Conservation (phyloP, 2,797 vertebrate species). For the Notolabrus celidotus region DNA sequence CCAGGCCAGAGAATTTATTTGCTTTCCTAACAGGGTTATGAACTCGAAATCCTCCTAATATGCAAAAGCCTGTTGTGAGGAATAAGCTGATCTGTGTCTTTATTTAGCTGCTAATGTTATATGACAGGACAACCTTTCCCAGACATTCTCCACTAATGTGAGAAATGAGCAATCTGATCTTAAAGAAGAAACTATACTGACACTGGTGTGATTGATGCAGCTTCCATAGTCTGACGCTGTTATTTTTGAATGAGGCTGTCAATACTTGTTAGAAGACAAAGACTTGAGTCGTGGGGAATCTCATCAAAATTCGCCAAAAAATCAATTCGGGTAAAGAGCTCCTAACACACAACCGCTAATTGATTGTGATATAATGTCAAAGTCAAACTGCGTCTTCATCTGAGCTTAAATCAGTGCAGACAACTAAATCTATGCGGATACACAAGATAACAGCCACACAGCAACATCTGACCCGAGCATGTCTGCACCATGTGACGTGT, state of each 20-base stretch:
- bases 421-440: neutral
- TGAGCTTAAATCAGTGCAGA: neutral
- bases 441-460: neutral
- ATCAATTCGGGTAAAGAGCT: neutral
- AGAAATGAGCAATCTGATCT: slow-evolving; percentile 19
- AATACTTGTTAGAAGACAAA: slow-evolving; percentile 3
- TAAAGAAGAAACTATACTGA: slow-evolving; percentile 18
- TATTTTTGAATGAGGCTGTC: slow-evolving; percentile 1
- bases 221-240: neutral
- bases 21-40: neutral
- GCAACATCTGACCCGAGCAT: neutral
- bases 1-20: neutral
- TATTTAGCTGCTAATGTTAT: slow-evolving; percentile 13
- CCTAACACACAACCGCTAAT: neutral
- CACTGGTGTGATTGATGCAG: neutral
- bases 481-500: neutral
- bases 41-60: slow-evolving; percentile 1
- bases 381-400: slow-evolving; percentile 7
- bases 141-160: slow-evolving; percentile 19
- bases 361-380: neutral
- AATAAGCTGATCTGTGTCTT: slow-evolving; percentile 15
- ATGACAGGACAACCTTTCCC: slow-evolving; percentile 37
- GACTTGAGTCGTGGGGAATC: neutral
- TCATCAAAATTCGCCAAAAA: neutral
- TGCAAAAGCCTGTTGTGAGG: neutral